Evolutionary conservation across 2,113 vertebrate genomes (phyloP), one percentile per base, ranked within the genome.

Genomic region (Stigmatopora nigra): DNA sequence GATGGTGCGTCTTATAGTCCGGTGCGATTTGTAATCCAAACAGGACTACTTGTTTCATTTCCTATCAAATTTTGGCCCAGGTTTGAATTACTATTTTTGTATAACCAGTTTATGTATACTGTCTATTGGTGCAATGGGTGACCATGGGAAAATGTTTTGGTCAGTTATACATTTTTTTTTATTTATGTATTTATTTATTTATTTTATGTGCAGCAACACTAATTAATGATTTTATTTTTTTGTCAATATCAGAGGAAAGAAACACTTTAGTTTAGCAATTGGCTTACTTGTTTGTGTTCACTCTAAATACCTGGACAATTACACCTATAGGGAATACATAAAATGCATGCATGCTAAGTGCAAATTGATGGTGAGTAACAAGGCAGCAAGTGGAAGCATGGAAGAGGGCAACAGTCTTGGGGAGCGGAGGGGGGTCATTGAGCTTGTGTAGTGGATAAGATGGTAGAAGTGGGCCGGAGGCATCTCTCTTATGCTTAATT

Each of bases 401-500:
- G 31, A 70, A 71, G 65, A 73, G 49, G 58, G 62, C 45, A 61
- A 63, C 49, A 65, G 51, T 22, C 44, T 56, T 49, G 78, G 67
- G 79, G 65, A 61, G 31, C 45, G 17, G 14, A 61, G 41, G 6
- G 62, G 63, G 22, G 59, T 68, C 59, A 46, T 3, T 65, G 61
- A 62, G 65, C 44, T 48, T 61, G 52, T 81, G 61, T 47, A 66
- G 46, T 3, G 76, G 61, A 67, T 72, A 78, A 70, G 68, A 76
- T 64, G 73, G 63, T 67, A 66, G 66, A 64, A 57, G 68, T 67
- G 69, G 64, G 48, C 19, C 10, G 16, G 70, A 78, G 80, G 85
- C 84, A 87, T 84, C 84, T 88, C 84, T 84, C 83, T 80, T 69
- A 78, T 80, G 71, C 81, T 85, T 86, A 88, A 87, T 87, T 81